Base-by-base conservation (phyloP, 2,113 vertebrate genomes). In the Cygnus buccinator region DNA sequence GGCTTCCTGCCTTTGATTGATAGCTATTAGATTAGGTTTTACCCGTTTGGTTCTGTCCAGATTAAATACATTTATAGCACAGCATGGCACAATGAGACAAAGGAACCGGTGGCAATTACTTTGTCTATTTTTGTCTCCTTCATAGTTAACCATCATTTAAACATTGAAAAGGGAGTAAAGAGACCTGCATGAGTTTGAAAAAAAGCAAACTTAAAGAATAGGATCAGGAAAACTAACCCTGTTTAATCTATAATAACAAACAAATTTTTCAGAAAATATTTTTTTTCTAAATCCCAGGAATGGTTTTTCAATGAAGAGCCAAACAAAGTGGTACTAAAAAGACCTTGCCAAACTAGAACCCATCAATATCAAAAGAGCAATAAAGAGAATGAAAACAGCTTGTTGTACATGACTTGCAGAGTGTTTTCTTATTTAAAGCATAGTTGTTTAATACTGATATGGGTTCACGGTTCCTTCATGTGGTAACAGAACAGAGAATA, bases 31-130 rank as follows among this genome's bases (percentile, higher is more conserved):
- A 98, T 98, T 96, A 94, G 70, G 39, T 94, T 97, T 97, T 81
- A 91, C 44, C 77, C 93, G 35, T 84, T 93, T 71, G 81, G 50
- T 97, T 97, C 92, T 77, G 87, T 89, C 86, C 84, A 96, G 92
- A 97, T 97, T 96, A 97, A 98, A 97, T 94, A 94, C 76, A 95
- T 96, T 97, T 97, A 95, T 83, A 97, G 90, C 92, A 85, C 92
- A 97, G 95, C 76, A 92, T 67, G 96, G 76, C 71, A 80, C 75
- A 63, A 43, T 46, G 50, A 95, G 84, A 97, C 61, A 96, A 97
- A 96, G 52, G 70, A 93, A 90, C 28, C 94, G 94, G 75, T 75
- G 57, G 61, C 74, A 97, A 95, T 96, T 95, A 87, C 75, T 93
- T 96, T 84, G 28, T 85, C 92, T 97, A 80, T 65, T 97, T 97